A percentile compares a stretch with the other conserved stretches of the same genome.
These are phyloP conservation scores for Andrena flavipes DNA, from an alignment of 2,888 invertebrate species.

Conservation along the genomic window DNA sequence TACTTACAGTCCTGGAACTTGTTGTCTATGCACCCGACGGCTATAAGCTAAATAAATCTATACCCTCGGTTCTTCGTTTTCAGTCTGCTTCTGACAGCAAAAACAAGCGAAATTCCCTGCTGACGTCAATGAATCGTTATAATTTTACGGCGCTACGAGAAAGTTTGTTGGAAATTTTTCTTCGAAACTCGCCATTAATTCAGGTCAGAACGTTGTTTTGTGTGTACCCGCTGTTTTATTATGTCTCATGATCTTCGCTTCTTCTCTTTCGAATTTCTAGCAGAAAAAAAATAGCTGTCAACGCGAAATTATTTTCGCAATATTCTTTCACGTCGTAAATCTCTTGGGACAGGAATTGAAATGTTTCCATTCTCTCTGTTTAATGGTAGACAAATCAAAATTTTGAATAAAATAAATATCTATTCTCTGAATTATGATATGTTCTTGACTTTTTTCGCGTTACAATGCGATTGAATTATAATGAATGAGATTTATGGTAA, in stretches of 20 bases:
- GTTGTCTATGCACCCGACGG: background rate
- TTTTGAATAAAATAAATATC: no score
- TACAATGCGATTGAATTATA: no score
- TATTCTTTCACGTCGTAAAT: background rate
- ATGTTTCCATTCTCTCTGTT: no score
- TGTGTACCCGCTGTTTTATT: background rate
- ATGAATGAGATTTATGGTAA: no score
- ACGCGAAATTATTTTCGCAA: background rate
- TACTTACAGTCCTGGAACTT: background rate
- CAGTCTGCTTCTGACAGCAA: conserved; percentile 11
- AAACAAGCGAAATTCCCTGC: conserved; percentile 40
- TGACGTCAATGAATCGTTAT: conserved; percentile 52
- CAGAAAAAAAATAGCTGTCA: background rate
- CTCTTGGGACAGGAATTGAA: no score
- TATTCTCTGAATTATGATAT: no score
- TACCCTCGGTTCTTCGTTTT: background rate
- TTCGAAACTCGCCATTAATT: conserved; percentile 18
- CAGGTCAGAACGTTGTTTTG: conserved; percentile 15
- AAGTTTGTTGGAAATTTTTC: conserved; percentile 44
- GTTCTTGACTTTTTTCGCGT: no score
- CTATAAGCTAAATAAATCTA: conserved; percentile 30
- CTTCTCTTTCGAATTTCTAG: background rate
- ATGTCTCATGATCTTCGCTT: background rate
- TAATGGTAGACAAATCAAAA: no score
- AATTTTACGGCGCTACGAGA: conserved; percentile 44